Base-by-base conservation (phyloP, 1,140 invertebrate species). In the Eubasilissa regina region DNA sequence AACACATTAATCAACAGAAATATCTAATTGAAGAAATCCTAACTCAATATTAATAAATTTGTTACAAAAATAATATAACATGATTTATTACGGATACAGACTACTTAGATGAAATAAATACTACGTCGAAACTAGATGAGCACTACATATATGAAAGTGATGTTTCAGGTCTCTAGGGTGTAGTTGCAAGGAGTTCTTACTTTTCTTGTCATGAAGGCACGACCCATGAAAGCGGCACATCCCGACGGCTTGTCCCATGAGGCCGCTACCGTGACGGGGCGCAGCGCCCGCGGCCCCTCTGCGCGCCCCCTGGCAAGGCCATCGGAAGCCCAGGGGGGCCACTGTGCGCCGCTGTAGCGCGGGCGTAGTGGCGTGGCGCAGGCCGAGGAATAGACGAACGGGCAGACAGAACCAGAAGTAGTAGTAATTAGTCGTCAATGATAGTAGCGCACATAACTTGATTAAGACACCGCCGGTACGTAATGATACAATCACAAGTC, bases 161-260 rank as follows among this genome's bases (percentile, higher is more conserved):
- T 21, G 58, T 25, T 56, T 35, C 25, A 6, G 48, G 19, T 35
- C 19, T 43, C 25, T 64, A 64, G 35, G 19, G 25, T 44, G 60
- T 35, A 43, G 19, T n/a, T 19, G 19, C 60, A 53, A 17, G 44
- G 66, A 15, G 11, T 85, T 89, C 87, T 84, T 91, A 88, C 90
- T 91, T 88, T 92, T 92, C 89, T 91, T 91, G 88, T 91, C 90
- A 84, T 91, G 90, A 85, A 89, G 89, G 88, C 89, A 89, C 89
- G 91, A 91, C 89, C 90, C 90, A 88, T 91, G 90, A 85, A 91
- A 90, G 88, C 89, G 90, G 86, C 90, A 92, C 91, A 92, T 92
- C 86, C 90, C 91, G 88, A 90, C 90, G 88, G 90, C 89, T 87
- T 92, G 91, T 89, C 91, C 91, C 91, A 92, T 92, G 87, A 89